Base-by-base conservation (phyloP, 2,888 invertebrate species). In the Argynnis bischoffii region DNA sequence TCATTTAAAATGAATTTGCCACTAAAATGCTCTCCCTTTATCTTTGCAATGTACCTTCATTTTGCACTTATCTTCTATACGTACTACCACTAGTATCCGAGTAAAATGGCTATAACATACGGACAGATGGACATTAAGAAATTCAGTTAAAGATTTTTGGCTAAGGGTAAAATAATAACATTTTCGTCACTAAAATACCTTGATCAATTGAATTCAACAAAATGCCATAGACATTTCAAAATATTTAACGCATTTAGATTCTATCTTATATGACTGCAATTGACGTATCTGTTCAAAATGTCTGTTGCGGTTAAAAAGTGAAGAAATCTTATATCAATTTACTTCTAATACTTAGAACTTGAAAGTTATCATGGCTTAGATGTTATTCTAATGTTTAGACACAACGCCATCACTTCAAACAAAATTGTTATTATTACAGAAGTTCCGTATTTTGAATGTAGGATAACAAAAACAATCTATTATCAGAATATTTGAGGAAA, bases 361-460 rank as follows among this genome's bases (percentile, higher is more conserved):
- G 35, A 55, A 55, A 16, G 35, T 2, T 35, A 35, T 55, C 13
- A 16, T 35, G n/a, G 35, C 16, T 55, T 16, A 11, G 31, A n/a
- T 5, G 11, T 16, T 16, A 13, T 16, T 15, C 4, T 6, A 31
- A 15, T 15, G 31, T 6, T 31, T 55, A 31, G 6, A 31, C n/a
- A 55, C 11, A 31, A 41, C 8, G 35, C 11, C 35, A 8, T 41
- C 8, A 41, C 26, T 26, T n/a, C n/a, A n/a, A n/a, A n/a, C n/a
- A 31, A n/a, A 50, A 15, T 21, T 60, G 18, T 14, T 60, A 16
- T 50, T 60, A 26, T 48, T 31, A 50, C 50, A 18, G 48, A 26
- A 48, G 50, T 60, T 60, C 31, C 18, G 60, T 60, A 60, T 60
- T 60, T 50, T 31, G 26, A 46, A 60, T 50, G 26, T 50, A 48